Evolutionary conservation across 92 coral and sea anemone genomes (phyloP).

Genomic region (Palythoa grandiflora): DNA sequence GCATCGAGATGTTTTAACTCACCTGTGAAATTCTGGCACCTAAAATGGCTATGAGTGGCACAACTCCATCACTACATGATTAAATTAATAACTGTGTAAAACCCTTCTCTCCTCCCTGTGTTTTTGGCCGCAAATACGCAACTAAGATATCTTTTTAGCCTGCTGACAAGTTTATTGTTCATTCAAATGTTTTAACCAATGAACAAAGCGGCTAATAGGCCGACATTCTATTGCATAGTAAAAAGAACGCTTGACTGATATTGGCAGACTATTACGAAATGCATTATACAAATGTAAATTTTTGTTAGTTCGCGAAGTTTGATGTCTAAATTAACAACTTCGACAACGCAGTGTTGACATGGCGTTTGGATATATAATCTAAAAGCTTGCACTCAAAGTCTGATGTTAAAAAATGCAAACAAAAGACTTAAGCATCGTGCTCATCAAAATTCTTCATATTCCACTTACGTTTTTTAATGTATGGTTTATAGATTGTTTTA

Average conservation of each 20-base stretch:
- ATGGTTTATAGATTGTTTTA: neutral
- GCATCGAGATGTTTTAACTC: neutral
- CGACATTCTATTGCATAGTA: constrained; percentile 39
- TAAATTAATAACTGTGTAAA: constrained; percentile 1
- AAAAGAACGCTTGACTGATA: constrained; percentile 43
- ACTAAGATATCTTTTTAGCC: constrained; percentile 23
- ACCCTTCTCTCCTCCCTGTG: constrained; percentile 40
- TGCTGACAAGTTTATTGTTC: constrained; percentile 47
- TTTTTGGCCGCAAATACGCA: constrained; percentile 5
- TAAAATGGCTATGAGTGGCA: constrained; percentile 21
- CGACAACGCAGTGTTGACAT: neutral
- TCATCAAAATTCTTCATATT: neutral
- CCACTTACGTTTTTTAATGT: neutral
- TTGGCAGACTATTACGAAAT: constrained; percentile 27
- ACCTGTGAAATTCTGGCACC: constrained; percentile 36
- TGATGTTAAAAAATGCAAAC: neutral
- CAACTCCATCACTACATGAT: constrained; percentile 28
- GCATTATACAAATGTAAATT: constrained; percentile 24
- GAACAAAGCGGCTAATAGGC: constrained; percentile 45
- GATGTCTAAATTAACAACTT: neutral
- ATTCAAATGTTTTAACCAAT: constrained; percentile 37
- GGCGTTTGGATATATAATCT: neutral
- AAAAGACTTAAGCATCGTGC: neutral
- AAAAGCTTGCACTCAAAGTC: neutral
- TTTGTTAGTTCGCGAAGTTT: neutral